These are phyloP conservation scores for Acanthochromis polyacanthus DNA, from an alignment of 2,113 vertebrate species.

Conservation along the genomic window DNA sequence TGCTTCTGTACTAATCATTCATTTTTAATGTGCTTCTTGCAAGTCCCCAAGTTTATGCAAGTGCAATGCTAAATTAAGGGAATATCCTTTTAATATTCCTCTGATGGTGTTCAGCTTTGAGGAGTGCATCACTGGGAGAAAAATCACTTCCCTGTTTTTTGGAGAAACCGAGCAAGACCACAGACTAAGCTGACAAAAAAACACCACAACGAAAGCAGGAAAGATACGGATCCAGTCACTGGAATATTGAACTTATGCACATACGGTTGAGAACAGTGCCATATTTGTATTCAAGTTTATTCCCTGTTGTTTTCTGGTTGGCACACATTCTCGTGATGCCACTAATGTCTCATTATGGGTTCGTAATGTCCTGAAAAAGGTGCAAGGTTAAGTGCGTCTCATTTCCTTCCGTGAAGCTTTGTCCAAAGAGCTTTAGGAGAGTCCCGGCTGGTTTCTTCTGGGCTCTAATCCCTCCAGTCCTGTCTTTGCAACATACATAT, in stretches of 20 bases:
- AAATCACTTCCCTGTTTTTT: background rate
- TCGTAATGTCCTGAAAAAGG: background rate
- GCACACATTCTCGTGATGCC: background rate
- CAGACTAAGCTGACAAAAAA: background rate
- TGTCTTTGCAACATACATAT: conserved; percentile 46
- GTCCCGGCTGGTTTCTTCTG: conserved; percentile 20
- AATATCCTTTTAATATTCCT: conserved; percentile 4
- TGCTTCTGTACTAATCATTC: background rate
- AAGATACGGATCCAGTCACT: background rate
- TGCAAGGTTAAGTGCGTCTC: conserved; percentile 33
- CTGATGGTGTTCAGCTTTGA: too few relatives aligned
- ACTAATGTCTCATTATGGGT: background rate
- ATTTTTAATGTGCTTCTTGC: background rate
- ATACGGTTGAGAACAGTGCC: too few relatives aligned
- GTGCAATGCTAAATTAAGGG: background rate
- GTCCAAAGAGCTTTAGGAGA: background rate
- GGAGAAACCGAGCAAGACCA: background rate
- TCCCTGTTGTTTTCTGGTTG: too few relatives aligned
- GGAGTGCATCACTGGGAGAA: conserved; percentile 1
- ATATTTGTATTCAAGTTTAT: background rate
- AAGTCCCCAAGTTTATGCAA: background rate
- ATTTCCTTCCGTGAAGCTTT: conserved; percentile 19
- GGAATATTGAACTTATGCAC: too few relatives aligned
- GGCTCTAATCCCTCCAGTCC: conserved; percentile 38
- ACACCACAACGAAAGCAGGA: background rate